Base-by-base conservation (phyloP, 2,113 vertebrate genomes). In the Monopterus albus region DNA sequence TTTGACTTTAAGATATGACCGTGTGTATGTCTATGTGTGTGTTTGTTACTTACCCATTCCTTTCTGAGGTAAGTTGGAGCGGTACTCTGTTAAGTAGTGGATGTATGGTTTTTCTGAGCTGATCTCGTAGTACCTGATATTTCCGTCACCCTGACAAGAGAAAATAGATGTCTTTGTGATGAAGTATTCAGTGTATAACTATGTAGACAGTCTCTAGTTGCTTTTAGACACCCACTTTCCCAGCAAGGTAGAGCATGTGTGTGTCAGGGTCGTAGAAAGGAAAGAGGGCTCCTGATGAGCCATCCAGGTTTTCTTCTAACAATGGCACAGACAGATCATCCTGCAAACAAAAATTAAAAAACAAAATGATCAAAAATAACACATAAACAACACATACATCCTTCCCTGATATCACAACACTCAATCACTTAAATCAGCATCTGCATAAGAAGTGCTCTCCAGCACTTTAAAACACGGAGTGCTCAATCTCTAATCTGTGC, bases 121-220 rank as follows among this genome's bases (percentile, higher is more conserved):
- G 85, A 98, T 90, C 76, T 98, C 96, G 4, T 97, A 98, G 92
- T 98, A 98, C 59, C 94, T 91, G 75, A 98, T 97, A 79, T 95
- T 97, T 60, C 95, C 96, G 10, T 98, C 96, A 49, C 96, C 96
- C 96, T 98, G 71, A 26, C 36, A 52, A 39, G 14, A 49, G 10
- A 75, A 59, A 76, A 38, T 5, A 21, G 1, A 31, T 40, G 13
- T 8, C 7, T 18, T 47, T 31, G 9, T 61, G 18, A 47, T 15
- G 45, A 7, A n/a, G 40, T 15, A 50, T 29, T 11, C 2, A n/a
- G 12, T 3, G 4, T 17, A 39, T 29, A 58, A 51, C 10, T 12
- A n/a, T 18, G 0, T 3, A 6, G 38, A 17, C 2, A 2, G 3
- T 31, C 31, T 62, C 3, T 13, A 1, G 2, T n/a, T 45, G 15